Evolutionary conservation across 2,113 vertebrate species (phyloP).

Genomic region (Trinectes maculatus): DNA sequence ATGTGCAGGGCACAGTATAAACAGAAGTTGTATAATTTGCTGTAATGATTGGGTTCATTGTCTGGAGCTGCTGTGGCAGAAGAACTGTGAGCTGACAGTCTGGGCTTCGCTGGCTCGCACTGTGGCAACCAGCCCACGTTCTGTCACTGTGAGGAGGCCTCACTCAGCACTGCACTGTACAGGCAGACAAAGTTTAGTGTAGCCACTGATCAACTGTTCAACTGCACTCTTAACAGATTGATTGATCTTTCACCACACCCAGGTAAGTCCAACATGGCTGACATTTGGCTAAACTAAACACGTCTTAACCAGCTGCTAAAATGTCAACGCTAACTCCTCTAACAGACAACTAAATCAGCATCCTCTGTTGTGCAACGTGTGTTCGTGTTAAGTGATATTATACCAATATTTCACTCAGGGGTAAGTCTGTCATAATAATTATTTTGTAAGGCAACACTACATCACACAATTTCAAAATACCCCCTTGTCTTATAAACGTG

Average conservation of each 20-base stretch:
- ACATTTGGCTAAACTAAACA: conserved; percentile 56
- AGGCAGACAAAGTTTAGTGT: conserved; percentile 14
- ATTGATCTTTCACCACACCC: conserved; percentile 59
- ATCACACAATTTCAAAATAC: not conserved
- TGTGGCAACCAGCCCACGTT: conserved; percentile 29
- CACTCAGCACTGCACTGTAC: conserved; percentile 12
- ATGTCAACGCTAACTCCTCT: conserved; percentile 58
- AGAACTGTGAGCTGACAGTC: conserved; percentile 58
- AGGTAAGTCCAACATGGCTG: conserved; percentile 70
- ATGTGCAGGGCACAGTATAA: conserved; percentile 45
- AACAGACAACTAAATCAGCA: conserved; percentile 35
- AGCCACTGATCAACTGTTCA: conserved; percentile 75
- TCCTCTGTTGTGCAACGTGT: not conserved
- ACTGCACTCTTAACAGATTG: conserved; percentile 90
- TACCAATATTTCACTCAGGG: conserved; percentile 1
- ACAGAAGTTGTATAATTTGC: conserved; percentile 51
- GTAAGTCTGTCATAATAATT: not conserved
- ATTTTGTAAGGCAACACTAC: not conserved
- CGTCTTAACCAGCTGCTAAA: conserved; percentile 52
- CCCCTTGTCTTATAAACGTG: too few species aligned
- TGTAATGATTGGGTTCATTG: conserved; percentile 63
- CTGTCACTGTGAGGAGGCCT: conserved; percentile 27
- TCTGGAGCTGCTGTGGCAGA: conserved; percentile 76
- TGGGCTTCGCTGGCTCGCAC: conserved; percentile 34
- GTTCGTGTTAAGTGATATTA: conserved; percentile 1